Conservation (phyloP, 2,888 invertebrate genomes). For the Pollenia labialis region DNA sequence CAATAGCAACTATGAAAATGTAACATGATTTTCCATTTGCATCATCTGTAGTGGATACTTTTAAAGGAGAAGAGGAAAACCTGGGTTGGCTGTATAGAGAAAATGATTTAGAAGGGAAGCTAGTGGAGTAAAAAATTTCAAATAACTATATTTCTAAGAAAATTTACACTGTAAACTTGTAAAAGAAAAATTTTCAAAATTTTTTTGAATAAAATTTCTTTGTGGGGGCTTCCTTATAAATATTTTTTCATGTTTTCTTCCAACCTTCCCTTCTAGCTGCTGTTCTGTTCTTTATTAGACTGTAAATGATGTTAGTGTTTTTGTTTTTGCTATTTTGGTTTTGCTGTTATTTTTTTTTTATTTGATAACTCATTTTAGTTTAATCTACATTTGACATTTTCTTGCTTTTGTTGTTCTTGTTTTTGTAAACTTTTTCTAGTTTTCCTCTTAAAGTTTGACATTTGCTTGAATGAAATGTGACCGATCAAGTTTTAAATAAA, state of each 20-base stretch:
- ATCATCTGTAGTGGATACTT: conserved; percentile 26
- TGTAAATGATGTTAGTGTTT: conserved; percentile 6
- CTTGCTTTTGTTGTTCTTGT: conserved; percentile 1
- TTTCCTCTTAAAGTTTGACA: conserved; percentile 42
- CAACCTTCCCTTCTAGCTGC: not conserved
- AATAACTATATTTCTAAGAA: too few species aligned
- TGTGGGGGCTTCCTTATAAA: not conserved
- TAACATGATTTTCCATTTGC: conserved; percentile 62
- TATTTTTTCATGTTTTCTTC: not conserved
- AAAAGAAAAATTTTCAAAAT: not conserved
- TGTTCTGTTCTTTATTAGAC: not conserved
- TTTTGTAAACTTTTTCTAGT: not conserved
- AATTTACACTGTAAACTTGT: too few species aligned
- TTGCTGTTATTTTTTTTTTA: not conserved
- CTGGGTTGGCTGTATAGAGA: not conserved
- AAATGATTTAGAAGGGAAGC: not conserved
- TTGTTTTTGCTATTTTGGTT: not conserved
- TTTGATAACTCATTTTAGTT: conserved; percentile 36
- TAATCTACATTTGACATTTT: conserved; percentile 61
- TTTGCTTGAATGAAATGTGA: conserved; percentile 26
- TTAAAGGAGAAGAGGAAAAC: conserved; percentile 2
- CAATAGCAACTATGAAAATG: conserved; percentile 4
- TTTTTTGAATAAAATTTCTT: not conserved
- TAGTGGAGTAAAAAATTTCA: too few species aligned
- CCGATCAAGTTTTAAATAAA: conserved; percentile 44